phyloP scores from a whole-genome alignment of 2,797 vertebrate genomes.

The Oreochromis mossambicus region DNA sequence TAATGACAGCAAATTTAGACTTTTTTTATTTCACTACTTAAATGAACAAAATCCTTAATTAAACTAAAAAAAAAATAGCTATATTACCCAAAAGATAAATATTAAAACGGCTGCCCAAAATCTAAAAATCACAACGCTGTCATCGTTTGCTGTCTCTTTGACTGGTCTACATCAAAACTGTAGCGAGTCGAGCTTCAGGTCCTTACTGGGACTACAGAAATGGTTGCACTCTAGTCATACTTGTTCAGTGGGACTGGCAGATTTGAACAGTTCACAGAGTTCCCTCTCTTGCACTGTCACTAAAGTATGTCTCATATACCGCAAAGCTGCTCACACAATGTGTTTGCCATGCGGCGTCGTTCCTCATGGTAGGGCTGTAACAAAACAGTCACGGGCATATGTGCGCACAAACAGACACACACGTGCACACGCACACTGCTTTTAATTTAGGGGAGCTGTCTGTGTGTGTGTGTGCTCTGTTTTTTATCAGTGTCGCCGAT shows the following conservation, averaged over 20 bases:
- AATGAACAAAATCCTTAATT: not conserved
- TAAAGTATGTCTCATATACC: slow-evolving; percentile 27
- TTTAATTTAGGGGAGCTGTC: slow-evolving; percentile 62
- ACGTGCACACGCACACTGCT: slow-evolving; percentile 3
- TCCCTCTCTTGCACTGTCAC: slow-evolving; percentile 11
- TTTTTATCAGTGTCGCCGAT: slow-evolving; percentile 65
- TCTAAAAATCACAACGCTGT: not conserved
- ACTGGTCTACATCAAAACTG: not conserved
- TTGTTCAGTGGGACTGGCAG: not conserved
- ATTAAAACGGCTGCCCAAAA: not conserved
- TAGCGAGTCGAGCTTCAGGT: not conserved
- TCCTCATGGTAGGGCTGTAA: slow-evolving; percentile 11
- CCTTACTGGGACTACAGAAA: not conserved
- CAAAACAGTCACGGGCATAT: slow-evolving; percentile 3
- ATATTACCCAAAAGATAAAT: not conserved
- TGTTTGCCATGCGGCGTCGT: slow-evolving; percentile 15
- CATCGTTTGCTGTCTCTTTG: not conserved
- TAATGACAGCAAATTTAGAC: not conserved
- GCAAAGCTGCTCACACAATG: not conserved
- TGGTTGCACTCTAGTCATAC: slow-evolving; percentile 2
- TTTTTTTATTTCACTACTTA: not conserved
- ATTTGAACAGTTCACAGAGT: slow-evolving; percentile 10
- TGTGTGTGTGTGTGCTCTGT: slow-evolving; percentile 49
- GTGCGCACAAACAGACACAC: slow-evolving; percentile 1
- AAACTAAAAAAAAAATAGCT: not conserved